phyloP scores from a whole-genome alignment of 2,797 vertebrate genomes.

The Acrocephalus scirpaceus region DNA sequence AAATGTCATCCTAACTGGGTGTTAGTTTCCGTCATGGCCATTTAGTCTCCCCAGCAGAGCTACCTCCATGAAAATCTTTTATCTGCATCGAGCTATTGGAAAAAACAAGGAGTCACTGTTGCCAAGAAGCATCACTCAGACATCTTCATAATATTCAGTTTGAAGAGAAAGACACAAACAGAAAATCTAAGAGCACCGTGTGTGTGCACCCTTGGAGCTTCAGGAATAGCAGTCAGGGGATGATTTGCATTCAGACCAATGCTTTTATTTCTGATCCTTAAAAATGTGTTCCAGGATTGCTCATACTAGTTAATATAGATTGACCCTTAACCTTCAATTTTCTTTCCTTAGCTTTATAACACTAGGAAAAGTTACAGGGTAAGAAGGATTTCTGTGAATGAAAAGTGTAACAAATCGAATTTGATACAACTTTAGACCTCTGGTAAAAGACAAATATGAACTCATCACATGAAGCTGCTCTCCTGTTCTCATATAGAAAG shows the following conservation, averaged over 20 bases:
- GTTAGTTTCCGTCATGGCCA: conserved; percentile 28
- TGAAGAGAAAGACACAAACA: neutral
- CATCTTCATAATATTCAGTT: neutral
- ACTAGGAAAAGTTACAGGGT: neutral
- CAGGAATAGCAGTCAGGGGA: neutral
- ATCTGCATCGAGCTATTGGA: neutral
- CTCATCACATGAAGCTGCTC: neutral
- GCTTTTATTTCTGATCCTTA: neutral
- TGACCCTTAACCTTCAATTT: neutral
- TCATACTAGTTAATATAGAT: neutral
- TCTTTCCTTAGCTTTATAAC: neutral
- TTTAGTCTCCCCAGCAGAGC: conserved; percentile 17
- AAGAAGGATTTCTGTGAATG: neutral
- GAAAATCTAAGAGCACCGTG: neutral
- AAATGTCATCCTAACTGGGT: neutral
- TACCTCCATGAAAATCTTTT: neutral
- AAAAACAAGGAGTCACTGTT: neutral
- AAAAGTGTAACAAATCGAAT: neutral
- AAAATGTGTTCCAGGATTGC: neutral
- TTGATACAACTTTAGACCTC: neutral
- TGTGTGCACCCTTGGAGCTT: neutral
- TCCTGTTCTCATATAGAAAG: neutral
- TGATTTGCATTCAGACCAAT: neutral
- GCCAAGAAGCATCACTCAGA: neutral
- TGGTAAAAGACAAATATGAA: neutral